Base-by-base conservation (phyloP, 2,797 vertebrate genomes). In the Onychomys torridus region DNA sequence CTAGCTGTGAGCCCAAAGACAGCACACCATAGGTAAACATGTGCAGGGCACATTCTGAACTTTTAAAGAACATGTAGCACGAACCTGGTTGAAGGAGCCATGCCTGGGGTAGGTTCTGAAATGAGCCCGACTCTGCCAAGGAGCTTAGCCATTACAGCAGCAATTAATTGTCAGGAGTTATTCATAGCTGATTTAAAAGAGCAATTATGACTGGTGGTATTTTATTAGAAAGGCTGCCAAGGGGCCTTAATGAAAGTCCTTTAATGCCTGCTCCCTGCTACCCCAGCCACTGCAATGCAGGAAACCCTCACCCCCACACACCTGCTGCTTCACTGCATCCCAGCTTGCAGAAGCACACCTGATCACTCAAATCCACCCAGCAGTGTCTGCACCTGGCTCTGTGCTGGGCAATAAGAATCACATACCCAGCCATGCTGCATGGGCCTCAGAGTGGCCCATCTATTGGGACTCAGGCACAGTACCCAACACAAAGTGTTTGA, bases 331-430 rank as follows among this genome's bases (percentile, higher is more conserved):
- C 37, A 21, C 8, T 0, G n/a, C 10, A 17, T 55, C 73, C 11
- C n/a, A 25, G 85, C 46, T 76, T 43, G 34, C 55, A 52, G 5
- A 43, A 16, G 13, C 14, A 52, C 11, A 10, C 25, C 43, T 12
- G 19, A 37, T 34, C 8, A 43, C 5, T 8, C 10, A 25, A 29
- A 13, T 27, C n/a, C 43, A 34, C n/a, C 17, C n/a, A 8, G 85
- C 1, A 9, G 29, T n/a, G 63, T 7, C 67, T 0, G 0, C 0
- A 4, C 4, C 43, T 0, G 9, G 40, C 65, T 19, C 55, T 34
- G 37, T 49, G 32, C 37, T 21, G 46, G n/a, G 13, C 3, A 9
- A 25, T 37, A 2, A 1, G 49, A 43, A 8, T 13, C 4, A 2
- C 11, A 40, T 5, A 2, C 32, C 17, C 57, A 19, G 57, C 11